Percentiles rank a stretch among this genome's conserved stretches.
Evolutionary conservation across 23 tunicate genomes (phyloP).

Genomic region (Diplosoma virens): DNA sequence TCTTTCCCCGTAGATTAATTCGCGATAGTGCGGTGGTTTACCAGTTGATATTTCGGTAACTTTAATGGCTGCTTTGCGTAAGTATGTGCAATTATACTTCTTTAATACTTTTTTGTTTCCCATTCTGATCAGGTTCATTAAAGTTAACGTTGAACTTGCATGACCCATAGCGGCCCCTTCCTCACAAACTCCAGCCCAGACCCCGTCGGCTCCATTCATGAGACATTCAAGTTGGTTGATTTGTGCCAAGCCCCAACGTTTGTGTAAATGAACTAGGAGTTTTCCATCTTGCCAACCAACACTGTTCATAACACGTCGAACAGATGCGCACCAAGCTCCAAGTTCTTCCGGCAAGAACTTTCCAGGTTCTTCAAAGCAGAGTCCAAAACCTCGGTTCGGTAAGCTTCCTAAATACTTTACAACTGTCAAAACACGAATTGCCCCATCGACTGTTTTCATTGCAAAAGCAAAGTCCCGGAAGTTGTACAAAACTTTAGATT

Average conservation of each 20-base stretch:
- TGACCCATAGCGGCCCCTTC: constrained; percentile 36
- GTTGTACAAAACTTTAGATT: constrained; percentile 7
- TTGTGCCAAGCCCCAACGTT: constrained; percentile 25
- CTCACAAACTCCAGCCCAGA: constrained; percentile 34
- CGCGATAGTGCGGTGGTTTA: constrained; percentile 27
- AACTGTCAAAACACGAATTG: constrained; percentile 1
- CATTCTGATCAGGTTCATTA: constrained; percentile 34
- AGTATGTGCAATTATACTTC: constrained; percentile 16
- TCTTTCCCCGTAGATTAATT: constrained; percentile 37
- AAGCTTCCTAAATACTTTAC: constrained; percentile 15
- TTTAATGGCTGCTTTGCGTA: constrained; percentile 25
- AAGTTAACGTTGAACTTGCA: constrained; percentile 28
- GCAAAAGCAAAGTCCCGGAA: constrained; percentile 20
- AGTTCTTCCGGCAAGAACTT: constrained; percentile 29
- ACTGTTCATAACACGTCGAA: constrained; percentile 16
- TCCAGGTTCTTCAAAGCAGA: constrained; percentile 37
- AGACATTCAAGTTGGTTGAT: constrained; percentile 37
- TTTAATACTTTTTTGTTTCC: constrained; percentile 27
- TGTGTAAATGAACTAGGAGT: constrained; percentile 21
- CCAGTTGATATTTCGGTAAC: constrained; percentile 30
- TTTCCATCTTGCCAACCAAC: constrained; percentile 29
- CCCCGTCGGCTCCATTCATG: constrained; percentile 42
- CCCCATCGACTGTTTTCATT: constrained; percentile 14
- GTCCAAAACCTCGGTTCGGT: constrained; percentile 30
- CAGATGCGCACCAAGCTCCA: constrained; percentile 34